Evolutionary conservation across 2,888 invertebrate genomes (phyloP).

Genomic region (Caradrina clavipalpis): DNA sequence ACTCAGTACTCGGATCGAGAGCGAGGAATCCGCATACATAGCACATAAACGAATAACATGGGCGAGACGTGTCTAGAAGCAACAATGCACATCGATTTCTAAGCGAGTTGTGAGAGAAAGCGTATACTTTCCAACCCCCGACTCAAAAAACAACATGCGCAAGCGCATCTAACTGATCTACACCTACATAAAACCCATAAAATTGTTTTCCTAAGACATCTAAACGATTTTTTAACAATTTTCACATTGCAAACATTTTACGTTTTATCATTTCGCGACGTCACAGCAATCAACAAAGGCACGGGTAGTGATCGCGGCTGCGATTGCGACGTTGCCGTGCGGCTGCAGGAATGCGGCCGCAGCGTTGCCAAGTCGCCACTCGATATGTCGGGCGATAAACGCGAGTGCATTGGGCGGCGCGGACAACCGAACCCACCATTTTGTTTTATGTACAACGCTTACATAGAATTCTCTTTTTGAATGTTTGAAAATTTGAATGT

Average conservation of each 20-base stretch:
- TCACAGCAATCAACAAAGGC: slow-evolving; percentile 82
- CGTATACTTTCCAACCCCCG: slow-evolving; percentile 70
- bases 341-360: slow-evolving; percentile 86
- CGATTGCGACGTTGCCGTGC: slow-evolving; percentile 85
- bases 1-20: slow-evolving; percentile 15
- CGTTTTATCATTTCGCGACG: slow-evolving; percentile 81
- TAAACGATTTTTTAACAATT: slow-evolving; percentile 64
- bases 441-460: slow-evolving; percentile 77
- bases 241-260: slow-evolving; percentile 78
- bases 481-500: slow-evolving; percentile 43
- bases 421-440: slow-evolving; percentile 79
- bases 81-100: slow-evolving; percentile 60
- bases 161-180: slow-evolving; percentile 15
- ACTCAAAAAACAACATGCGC: slow-evolving; percentile 48
- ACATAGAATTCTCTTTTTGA: slow-evolving; percentile 63
- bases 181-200: slow-evolving; percentile 4
- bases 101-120: slow-evolving; percentile 64
- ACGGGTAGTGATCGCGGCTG: slow-evolving; percentile 76
- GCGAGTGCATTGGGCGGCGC: slow-evolving; percentile 88
- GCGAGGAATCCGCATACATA: slow-evolving; percentile 32
- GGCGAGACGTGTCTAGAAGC: slow-evolving; percentile 60
- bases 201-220: slow-evolving; percentile 24
- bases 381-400: slow-evolving; percentile 81
- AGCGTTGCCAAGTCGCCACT: slow-evolving; percentile 82
- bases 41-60: slow-evolving; percentile 36